Base-by-base conservation (phyloP, 2,888 invertebrate genomes). In the Drosophila formosana region DNA sequence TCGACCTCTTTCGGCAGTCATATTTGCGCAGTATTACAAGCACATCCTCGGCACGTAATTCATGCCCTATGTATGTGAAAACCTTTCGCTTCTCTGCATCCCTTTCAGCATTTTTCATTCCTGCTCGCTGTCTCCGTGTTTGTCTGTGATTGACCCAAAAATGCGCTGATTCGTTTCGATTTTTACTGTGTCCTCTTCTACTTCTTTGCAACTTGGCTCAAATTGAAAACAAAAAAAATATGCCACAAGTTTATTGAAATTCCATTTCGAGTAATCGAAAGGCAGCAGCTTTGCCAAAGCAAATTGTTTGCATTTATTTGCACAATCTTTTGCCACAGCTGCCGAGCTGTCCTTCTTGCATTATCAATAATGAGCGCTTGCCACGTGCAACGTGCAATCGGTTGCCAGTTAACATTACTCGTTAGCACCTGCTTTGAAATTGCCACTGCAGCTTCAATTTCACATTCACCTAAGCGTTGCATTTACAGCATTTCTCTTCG, bases 91-190 rank as follows among this genome's bases (percentile, higher is more conserved):
- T 11, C 7, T 47, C 39, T n/a, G 2, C 32, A 13, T 13, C 3
- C 3, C 11, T 28, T n/a, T 37, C 9, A 9, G 1, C 18, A 8
- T 26, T 32, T 45, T 28, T 11, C 8, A 6, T 30, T 32, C 28
- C 7, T 8, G 2, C 9, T 58, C 39, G 26, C 56, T 41, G 18
- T 43, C 57, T 62, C 43, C 45, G 55, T 34, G 26, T 28, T 39
- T 39, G 18, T 52, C 53, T 51, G 60, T 83, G 83, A 82, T 88
- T 86, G 86, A 88, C 86, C 86, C 80, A 83, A 88, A 86, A 83
- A 82, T 71, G 78, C 78, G 83, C 75, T 86, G 88, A 83, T 82
- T 86, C 86, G 78, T 77, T 84, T 72, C 78, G 85, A 88, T 81
- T 85, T 85, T 80, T 78, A 50, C 60, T 65, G 34, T 43, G 51